Base-by-base conservation (phyloP, 2,888 invertebrate genomes). In the Papilio protenor region DNA sequence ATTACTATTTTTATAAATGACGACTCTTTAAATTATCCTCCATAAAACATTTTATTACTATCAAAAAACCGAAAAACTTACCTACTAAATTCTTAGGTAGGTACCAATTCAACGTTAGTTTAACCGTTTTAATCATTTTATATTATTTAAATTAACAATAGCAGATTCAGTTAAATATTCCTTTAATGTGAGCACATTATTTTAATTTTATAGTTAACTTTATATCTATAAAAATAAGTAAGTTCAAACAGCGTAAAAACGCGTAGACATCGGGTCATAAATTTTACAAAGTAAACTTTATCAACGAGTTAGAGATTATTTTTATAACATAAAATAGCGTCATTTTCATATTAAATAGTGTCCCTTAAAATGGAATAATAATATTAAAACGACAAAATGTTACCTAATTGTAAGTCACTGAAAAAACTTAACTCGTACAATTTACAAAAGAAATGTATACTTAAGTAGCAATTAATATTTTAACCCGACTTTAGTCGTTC, bases 201-300 rank as follows among this genome's bases (percentile, higher is more conserved):
- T 61, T 6, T 61, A n/a, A 45, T 69, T 69, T 66, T 66, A 23
- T 33, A 66, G 27, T 6, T 61, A n/a, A 45, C 45, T 69, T 66
- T 66, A 23, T 33, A 66, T 66, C 40, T 66, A 40, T n/a, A 66
- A 66, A 3, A 66, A 18, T 40, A 6, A 40, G 27, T 23, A 12
- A 14, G 40, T 40, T 66, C 40, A 66, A 0, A n/a, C 18, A 40
- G 64, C 64, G 64, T 40, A 40, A 66, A 40, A 18, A 5, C 4
- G 23, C 21, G 12, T 11, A 59, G 10, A 40, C 40, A 66, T 40
- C 11, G 11, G 33, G 27, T 33, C 18, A 66, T 66, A 66, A 66
- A 66, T 66, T 66, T 1, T 21, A 18, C n/a, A 2, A 66, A n/a
- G 11, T n/a, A 33, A 16, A 66, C 33, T n/a, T 64, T 40, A 66